Conservation (phyloP, 2,797 vertebrate species). For the Geotrypetes seraphini region DNA sequence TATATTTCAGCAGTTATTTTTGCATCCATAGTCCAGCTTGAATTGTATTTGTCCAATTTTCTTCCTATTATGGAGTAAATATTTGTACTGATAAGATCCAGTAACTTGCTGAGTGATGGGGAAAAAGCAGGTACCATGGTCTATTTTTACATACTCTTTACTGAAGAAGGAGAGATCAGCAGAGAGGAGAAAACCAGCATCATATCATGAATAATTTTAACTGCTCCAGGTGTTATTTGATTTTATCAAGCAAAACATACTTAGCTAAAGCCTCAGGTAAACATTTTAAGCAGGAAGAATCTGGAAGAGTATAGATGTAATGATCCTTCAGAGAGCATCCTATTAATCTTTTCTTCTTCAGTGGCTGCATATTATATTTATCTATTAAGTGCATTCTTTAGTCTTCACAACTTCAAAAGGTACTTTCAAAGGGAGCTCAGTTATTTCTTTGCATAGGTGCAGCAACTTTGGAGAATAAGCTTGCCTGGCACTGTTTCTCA, state of each 20-base stretch:
- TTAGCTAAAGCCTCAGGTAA: slow-evolving; percentile 1
- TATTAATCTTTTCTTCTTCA: slow-evolving; percentile 13
- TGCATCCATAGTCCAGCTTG: neutral
- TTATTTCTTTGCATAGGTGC: too few relatives aligned
- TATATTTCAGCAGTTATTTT: neutral
- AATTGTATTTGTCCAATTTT: slow-evolving; percentile 3
- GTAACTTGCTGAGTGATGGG: neutral
- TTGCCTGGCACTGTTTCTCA: too few relatives aligned
- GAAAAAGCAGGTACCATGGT: neutral
- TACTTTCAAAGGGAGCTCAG: too few relatives aligned
- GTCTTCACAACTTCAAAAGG: too few relatives aligned
- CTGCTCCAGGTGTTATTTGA: neutral
- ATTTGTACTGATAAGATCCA: slow-evolving; percentile 3
- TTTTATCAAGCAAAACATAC: slow-evolving; percentile 6
- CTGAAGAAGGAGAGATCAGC: slow-evolving; percentile 19
- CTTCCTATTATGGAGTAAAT: neutral
- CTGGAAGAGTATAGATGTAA: too few relatives aligned
- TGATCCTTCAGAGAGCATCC: neutral
- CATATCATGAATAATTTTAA: neutral
- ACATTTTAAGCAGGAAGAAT: neutral
- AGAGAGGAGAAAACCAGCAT: slow-evolving; percentile 1
- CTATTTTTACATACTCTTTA: neutral
- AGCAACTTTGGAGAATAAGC: too few relatives aligned
- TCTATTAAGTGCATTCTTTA: too few relatives aligned
- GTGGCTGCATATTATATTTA: too few relatives aligned